Evolutionary conservation across 2,888 invertebrate genomes (phyloP).

Genomic region (Anoncus sp.): DNA sequence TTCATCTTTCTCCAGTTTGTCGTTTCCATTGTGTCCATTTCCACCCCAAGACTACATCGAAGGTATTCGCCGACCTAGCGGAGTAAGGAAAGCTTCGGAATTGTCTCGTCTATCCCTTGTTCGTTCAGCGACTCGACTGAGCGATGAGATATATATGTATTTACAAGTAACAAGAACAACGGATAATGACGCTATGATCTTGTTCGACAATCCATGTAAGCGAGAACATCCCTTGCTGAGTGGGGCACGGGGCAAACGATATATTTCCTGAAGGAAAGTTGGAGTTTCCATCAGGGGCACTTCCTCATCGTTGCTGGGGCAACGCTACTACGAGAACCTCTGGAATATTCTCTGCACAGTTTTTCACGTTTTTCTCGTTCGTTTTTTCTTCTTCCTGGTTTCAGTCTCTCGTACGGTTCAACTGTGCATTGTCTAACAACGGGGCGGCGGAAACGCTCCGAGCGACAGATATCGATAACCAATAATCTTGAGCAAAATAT

Average conservation of each 20-base stretch:
- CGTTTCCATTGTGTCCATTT: conserved; percentile 23
- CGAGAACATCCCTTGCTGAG: not conserved
- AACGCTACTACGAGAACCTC: conserved; percentile 15
- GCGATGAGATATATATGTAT: not conserved
- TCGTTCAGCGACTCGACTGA: not conserved
- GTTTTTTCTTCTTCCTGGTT: conserved; percentile 1
- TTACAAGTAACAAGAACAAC: not conserved
- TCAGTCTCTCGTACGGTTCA: conserved; percentile 17
- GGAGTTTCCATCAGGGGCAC: conserved; percentile 12
- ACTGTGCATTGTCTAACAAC: conserved; percentile 23
- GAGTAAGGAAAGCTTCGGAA: not conserved
- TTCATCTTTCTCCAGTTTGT: conserved; percentile 30
- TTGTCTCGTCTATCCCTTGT: no score
- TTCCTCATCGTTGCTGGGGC: conserved; percentile 37
- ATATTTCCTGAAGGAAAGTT: conserved; percentile 19
- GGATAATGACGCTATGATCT: not conserved
- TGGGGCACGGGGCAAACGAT: not conserved
- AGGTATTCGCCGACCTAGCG: not conserved
- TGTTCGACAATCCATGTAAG: not conserved
- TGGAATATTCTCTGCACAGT: conserved; percentile 12
- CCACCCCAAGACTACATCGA: not conserved
- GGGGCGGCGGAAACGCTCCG: conserved; percentile 22
- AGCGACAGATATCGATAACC: conserved; percentile 59
- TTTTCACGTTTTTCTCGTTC: conserved; percentile 7
- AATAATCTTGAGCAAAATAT: conserved; percentile 57